Conservation (phyloP, 2,888 invertebrate species). For the Drosophila niveifrons region DNA sequence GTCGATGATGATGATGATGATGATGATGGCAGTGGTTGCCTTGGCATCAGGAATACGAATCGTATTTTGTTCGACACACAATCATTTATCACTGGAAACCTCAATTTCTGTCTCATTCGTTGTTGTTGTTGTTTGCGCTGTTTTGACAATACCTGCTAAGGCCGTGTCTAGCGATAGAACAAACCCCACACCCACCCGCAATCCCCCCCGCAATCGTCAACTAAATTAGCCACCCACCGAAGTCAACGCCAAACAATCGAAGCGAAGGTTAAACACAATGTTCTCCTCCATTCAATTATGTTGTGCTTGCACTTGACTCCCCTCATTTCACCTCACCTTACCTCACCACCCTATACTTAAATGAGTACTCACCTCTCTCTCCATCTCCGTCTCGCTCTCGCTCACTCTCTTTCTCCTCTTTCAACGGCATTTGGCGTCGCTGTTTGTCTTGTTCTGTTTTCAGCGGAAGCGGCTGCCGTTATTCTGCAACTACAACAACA, state of each 20-base stretch:
- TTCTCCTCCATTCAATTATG: constrained; percentile 73
- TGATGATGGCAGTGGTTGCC: constrained; percentile 6
- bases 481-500: constrained; percentile 40
- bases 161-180: constrained; percentile 35
- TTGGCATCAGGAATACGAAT: constrained; percentile 15
- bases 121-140: background rate
- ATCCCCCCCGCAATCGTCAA: background rate
- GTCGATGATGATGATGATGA: constrained; percentile 19
- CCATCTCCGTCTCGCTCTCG: background rate
- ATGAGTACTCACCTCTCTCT: background rate
- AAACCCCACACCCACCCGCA: background rate
- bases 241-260: constrained; percentile 8
- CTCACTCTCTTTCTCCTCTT: background rate
- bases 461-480: constrained; percentile 71
- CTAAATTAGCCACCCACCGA: background rate
- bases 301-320: constrained; percentile 19
- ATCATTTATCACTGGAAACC: constrained; percentile 57
- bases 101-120: constrained; percentile 1
- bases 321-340: background rate
- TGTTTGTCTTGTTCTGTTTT: constrained; percentile 42
- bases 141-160: constrained; percentile 32
- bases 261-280: constrained; percentile 56
- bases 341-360: background rate
- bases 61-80: constrained; percentile 48
- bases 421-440: constrained; percentile 14